Percentiles rank a stretch among this genome's conserved stretches.
phyloP scores from a whole-genome alignment of 2,113 vertebrate genomes.

The Gavia stellata region DNA sequence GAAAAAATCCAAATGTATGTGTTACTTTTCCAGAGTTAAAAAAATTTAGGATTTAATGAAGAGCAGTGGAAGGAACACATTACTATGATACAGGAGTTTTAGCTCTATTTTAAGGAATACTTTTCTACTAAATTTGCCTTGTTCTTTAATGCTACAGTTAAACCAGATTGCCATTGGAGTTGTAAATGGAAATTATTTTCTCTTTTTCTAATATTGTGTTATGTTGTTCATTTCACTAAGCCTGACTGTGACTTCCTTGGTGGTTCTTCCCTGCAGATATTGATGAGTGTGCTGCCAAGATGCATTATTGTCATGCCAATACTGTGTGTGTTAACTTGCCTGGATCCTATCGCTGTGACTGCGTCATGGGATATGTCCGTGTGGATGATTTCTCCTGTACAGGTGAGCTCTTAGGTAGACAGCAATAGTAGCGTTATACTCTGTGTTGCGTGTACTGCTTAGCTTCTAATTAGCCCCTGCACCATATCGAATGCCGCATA shows the following conservation, averaged over 20 bases:
- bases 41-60: not conserved
- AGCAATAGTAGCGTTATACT: rapidly evolving
- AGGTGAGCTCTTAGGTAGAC: slow-evolving; percentile 68
- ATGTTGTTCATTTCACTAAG: not conserved
- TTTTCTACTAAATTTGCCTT: not conserved
- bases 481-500: too few relatives aligned
- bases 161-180: not conserved
- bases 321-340: slow-evolving; percentile 89
- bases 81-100: not conserved
- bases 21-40: not conserved
- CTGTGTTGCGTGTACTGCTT: rapidly evolving
- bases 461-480: not conserved
- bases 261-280: slow-evolving; percentile 79
- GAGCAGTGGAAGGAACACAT: not conserved
- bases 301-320: slow-evolving; percentile 95
- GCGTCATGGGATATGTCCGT: slow-evolving; percentile 83
- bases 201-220: not conserved
- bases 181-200: not conserved
- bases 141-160: not conserved
- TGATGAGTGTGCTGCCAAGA: slow-evolving; percentile 91
- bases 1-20: not conserved
- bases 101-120: not conserved
- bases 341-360: slow-evolving; percentile 90
- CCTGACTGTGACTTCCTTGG: not conserved
- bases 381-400: slow-evolving; percentile 96